Evolutionary conservation across 1,140 invertebrate species (phyloP), one percentile per base, ranked within the genome.

Genomic region (Camponotus floridanus): DNA sequence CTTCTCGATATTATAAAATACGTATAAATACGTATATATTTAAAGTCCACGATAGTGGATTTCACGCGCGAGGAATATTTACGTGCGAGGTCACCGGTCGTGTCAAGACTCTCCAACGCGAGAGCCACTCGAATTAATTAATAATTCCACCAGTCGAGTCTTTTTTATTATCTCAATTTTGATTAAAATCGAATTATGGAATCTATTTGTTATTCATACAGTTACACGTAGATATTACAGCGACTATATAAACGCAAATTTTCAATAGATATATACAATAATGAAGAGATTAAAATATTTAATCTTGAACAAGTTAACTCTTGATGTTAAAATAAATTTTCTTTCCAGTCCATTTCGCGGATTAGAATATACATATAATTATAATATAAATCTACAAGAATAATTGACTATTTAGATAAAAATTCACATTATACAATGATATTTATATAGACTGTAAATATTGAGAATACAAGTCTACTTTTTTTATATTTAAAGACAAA

Each of bases 1-100:
- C 55, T 45, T 55, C 15, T 39, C 31, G 45, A 57, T 21, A 59
- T 76, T 84, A 67, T 81, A 80, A 85, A 86, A 81, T 85, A 89
- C 51, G 42, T 45, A 73, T 36, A 26, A 86, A 81, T 85, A 89
- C 51, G 42, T 45, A 73, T 36, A 26, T 26, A 21, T 76, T 48
- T 71, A 89, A 89, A 81, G 64, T 74, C 67, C 70, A 55, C 51
- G 31, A 51, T 13, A 6, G n/a, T 31, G 18, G 1, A 57, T n/a
- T 21, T 39, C 51, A 73, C 18, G n/a, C 73, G 65, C 26, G 67
- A 86, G 70, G 70, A 81, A 86, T 70, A 81, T 80, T 51, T n/a
- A 42, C 9, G 2, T 57, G 48, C 74, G 59, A 65, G 71, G 45
- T 84, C 42, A 48, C 42, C 71, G 57, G n/a, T 62, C 42, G 26